Percentiles rank a stretch among this genome's conserved stretches.
These are phyloP conservation scores for Aix galericulata DNA, from an alignment of 2,113 vertebrate genomes.

Conservation along the genomic window DNA sequence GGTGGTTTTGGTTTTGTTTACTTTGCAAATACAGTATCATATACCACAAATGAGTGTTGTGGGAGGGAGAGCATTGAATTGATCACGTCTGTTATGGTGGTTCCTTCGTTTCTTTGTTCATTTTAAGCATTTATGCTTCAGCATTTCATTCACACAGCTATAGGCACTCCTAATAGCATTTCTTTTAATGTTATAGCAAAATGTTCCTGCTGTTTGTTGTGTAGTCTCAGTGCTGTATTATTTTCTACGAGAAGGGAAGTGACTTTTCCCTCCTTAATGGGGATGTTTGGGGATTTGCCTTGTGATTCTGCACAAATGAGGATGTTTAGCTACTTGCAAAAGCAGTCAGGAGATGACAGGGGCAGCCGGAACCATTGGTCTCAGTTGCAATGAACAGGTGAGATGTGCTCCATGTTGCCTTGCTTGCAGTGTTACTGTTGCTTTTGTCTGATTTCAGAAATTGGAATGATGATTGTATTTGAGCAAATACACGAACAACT, in stretches of 20 bases:
- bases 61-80: background rate
- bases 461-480: background rate
- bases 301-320: background rate
- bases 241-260: background rate
- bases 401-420: background rate
- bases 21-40: background rate
- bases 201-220: background rate
- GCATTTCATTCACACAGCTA: background rate
- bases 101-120: background rate
- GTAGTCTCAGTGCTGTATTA: background rate
- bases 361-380: background rate
- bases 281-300: background rate
- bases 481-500: background rate
- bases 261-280: background rate
- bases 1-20: background rate
- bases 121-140: background rate
- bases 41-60: background rate
- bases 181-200: background rate
- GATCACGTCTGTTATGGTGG: background rate
- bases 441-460: background rate
- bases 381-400: background rate
- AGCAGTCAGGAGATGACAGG: background rate
- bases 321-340: background rate
- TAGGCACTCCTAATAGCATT: background rate
- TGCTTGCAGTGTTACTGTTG: background rate